Evolutionary conservation across 1,140 invertebrate genomes (phyloP).

Genomic region (Ectropis grisescens): DNA sequence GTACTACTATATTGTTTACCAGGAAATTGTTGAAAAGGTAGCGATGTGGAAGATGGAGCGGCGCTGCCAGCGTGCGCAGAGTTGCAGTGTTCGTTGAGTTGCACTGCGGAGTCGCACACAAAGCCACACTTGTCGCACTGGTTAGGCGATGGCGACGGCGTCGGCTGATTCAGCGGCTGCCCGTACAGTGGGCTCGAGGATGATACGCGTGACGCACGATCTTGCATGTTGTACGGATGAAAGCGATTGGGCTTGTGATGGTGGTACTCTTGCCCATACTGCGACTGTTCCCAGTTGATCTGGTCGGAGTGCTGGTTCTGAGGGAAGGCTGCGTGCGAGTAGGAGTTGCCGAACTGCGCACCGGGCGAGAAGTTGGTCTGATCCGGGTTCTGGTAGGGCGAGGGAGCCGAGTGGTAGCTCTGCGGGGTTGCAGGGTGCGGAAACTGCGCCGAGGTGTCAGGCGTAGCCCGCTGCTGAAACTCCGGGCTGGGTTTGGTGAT

Average conservation of each 20-base stretch:
- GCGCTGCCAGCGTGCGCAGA: conserved; percentile 73
- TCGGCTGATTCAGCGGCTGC: conserved; percentile 68
- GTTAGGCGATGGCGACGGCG: conserved; percentile 74
- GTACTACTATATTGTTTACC: conserved; percentile 53
- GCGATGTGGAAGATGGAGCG: conserved; percentile 41
- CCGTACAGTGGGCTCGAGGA: conserved; percentile 76
- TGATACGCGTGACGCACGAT: conserved; percentile 71
- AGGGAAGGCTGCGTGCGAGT: conserved; percentile 60
- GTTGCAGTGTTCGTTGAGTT: conserved; percentile 79
- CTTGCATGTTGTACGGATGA: conserved; percentile 68
- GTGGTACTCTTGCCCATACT: conserved; percentile 68
- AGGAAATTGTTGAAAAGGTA: conserved; percentile 66
- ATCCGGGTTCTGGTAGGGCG: conserved; percentile 72
- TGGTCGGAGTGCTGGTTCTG: conserved; percentile 61
- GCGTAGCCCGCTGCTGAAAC: conserved; percentile 70
- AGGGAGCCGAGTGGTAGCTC: conserved; percentile 72
- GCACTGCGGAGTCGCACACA: conserved; percentile 78
- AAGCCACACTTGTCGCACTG: conserved; percentile 87
- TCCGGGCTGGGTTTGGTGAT: conserved; percentile 71
- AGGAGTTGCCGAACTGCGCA: conserved; percentile 61
- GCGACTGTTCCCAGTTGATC: conserved; percentile 62
- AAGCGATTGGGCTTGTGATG: conserved; percentile 63
- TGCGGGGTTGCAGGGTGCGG: conserved; percentile 73
- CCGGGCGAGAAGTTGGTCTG: conserved; percentile 71
- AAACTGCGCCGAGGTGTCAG: conserved; percentile 67